Percentiles rank a stretch among this genome's conserved stretches.
Evolutionary conservation across 2,888 invertebrate species (phyloP).

Genomic region (Ophioninae sp.): DNA sequence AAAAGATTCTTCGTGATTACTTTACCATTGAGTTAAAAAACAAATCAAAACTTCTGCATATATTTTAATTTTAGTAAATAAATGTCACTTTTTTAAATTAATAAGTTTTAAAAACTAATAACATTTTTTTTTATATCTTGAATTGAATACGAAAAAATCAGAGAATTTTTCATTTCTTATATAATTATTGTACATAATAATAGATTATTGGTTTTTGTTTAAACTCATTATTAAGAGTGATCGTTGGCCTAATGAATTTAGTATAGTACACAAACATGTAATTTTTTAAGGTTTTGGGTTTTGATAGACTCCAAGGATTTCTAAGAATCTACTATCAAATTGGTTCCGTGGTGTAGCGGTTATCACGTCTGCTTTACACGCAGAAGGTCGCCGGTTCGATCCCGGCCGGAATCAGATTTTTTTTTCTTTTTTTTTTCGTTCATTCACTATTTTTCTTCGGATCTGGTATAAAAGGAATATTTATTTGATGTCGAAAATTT

Average conservation of each 20-base stretch:
- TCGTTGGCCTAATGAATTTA: not conserved
- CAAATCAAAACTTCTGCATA: too few species aligned
- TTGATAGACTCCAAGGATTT: not conserved
- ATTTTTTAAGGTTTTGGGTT: not conserved
- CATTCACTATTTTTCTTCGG: not conserved
- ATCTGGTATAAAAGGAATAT: not conserved
- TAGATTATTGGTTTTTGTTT: not conserved
- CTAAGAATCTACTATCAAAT: not conserved
- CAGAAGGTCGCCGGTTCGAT: constrained; percentile 78
- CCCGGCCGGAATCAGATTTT: constrained; percentile 73
- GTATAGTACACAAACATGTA: not conserved
- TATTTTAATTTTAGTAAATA: too few species aligned
- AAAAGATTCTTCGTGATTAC: too few species aligned
- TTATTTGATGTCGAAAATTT: not conserved
- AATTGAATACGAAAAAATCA: too few species aligned
- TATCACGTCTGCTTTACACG: constrained; percentile 79
- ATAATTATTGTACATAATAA: not conserved
- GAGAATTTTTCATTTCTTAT: too few species aligned
- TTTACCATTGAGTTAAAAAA: too few species aligned
- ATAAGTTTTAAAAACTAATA: too few species aligned
- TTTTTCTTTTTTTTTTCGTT: constrained; percentile 5
- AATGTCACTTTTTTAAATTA: too few species aligned
- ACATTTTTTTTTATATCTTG: too few species aligned
- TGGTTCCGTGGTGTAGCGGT: constrained; percentile 78
- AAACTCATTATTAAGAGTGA: not conserved